These are phyloP conservation scores for Myotis brandtii DNA, from an alignment of 2,113 vertebrate genomes.

Conservation along the genomic window DNA sequence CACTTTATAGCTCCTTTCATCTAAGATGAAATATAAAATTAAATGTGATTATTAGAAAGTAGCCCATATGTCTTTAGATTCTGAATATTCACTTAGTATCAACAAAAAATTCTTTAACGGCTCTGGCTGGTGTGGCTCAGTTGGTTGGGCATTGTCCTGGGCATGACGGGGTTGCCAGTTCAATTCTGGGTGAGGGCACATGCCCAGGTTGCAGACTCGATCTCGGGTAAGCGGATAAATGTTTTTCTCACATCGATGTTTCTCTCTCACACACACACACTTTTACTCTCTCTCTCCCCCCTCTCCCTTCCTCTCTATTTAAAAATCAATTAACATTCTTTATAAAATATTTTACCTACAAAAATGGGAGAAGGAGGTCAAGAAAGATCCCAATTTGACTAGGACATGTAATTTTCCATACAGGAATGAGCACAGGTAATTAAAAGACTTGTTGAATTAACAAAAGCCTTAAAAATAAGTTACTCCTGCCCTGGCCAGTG, in stretches of 20 bases:
- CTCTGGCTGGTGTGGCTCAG: too few species aligned
- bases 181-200: too few species aligned
- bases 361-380: background rate
- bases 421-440: background rate
- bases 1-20: background rate
- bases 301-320: too few species aligned
- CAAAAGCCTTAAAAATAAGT: constrained; percentile 27
- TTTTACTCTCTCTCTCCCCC: too few species aligned
- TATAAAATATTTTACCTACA: constrained; percentile 35
- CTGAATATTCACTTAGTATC: background rate
- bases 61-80: constrained; percentile 16
- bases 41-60: constrained; percentile 36
- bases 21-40: constrained; percentile 13
- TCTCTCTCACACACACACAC: too few species aligned
- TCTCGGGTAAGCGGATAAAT: too few species aligned
- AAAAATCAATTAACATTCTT: too few species aligned
- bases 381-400: background rate
- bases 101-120: background rate
- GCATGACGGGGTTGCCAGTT: too few species aligned
- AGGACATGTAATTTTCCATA: background rate
- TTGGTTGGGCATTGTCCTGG: too few species aligned
- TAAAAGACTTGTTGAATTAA: background rate
- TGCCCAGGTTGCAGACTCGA: too few species aligned
- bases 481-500: background rate
- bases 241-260: too few species aligned